A percentile compares a stretch with the other conserved stretches of the same genome.
phyloP scores from a whole-genome alignment of 1,140 invertebrate species.

The Onthophagus taurus region DNA sequence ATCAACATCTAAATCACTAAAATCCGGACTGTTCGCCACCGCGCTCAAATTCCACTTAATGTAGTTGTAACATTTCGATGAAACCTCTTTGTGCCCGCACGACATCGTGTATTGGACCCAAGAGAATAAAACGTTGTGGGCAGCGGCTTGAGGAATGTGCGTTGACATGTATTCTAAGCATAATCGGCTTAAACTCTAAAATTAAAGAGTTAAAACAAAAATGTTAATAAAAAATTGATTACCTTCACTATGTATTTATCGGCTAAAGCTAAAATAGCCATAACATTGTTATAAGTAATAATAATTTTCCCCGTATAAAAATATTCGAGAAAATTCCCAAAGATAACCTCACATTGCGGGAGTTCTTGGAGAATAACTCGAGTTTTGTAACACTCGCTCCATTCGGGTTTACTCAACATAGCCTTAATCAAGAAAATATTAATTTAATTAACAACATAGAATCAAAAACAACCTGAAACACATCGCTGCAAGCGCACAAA shows the following conservation, averaged over 20 bases:
- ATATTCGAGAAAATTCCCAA: constrained; percentile 84
- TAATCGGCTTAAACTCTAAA: constrained; percentile 66
- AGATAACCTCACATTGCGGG: constrained; percentile 70
- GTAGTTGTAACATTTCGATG: constrained; percentile 71
- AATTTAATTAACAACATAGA: not conserved
- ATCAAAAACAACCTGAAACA: constrained; percentile 67
- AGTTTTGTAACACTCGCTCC: constrained; percentile 82
- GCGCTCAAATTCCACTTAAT: constrained; percentile 87
- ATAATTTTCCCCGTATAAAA: constrained; percentile 87
- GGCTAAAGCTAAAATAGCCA: constrained; percentile 77
- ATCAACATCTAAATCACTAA: constrained; percentile 73
- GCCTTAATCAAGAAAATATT: constrained; percentile 46
- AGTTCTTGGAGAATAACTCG: constrained; percentile 78
- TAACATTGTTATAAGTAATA: constrained; percentile 71
- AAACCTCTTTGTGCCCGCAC: constrained; percentile 69
- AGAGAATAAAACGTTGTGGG: constrained; percentile 68
- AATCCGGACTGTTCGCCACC: constrained; percentile 68
- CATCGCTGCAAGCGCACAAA: constrained; percentile 88
- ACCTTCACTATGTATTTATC: constrained; percentile 92
- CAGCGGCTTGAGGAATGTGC: constrained; percentile 75
- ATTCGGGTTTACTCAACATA: constrained; percentile 90
- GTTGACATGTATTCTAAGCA: constrained; percentile 82
- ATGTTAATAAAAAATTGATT: constrained; percentile 19
- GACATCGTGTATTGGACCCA: constrained; percentile 85
- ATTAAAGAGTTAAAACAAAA: too few species aligned